Percentiles rank a stretch among this genome's conserved stretches.
These are phyloP conservation scores for Ligdia adustata DNA, from an alignment of 2,888 invertebrate species.

Conservation along the genomic window DNA sequence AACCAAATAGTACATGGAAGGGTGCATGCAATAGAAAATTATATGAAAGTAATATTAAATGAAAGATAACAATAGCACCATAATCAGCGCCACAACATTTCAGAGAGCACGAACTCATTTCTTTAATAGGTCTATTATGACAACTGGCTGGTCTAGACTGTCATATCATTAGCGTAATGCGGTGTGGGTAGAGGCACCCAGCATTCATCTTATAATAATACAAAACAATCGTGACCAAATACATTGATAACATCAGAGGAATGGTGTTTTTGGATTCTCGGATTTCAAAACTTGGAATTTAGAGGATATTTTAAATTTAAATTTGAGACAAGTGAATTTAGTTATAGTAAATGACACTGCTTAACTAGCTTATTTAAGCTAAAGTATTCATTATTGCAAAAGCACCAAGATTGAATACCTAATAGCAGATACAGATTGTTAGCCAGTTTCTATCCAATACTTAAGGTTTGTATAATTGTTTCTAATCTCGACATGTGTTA, in stretches of 20 bases:
- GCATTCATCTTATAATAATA: slow-evolving; percentile 45
- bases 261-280: slow-evolving; percentile 22
- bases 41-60: too few relatives aligned
- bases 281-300: slow-evolving; percentile 18
- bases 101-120: slow-evolving; percentile 28
- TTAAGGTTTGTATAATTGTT: slow-evolving; percentile 25
- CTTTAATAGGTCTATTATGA: slow-evolving; percentile 28
- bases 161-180: slow-evolving; percentile 36
- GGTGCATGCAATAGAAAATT: too few relatives aligned
- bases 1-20: too few relatives aligned
- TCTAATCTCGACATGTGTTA: slow-evolving; percentile 26
- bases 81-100: slow-evolving; percentile 15
- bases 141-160: slow-evolving; percentile 29
- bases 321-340: slow-evolving; percentile 18
- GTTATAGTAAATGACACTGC: slow-evolving; percentile 9
- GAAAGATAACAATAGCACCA: slow-evolving; percentile 3
- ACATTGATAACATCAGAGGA: slow-evolving; percentile 37
- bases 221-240: slow-evolving; percentile 49
- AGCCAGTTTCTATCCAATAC: not conserved
- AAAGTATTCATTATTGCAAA: not conserved
- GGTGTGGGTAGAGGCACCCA: slow-evolving; percentile 35
- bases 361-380: slow-evolving; percentile 1
- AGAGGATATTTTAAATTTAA: slow-evolving; percentile 17
- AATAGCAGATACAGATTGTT: too few relatives aligned
- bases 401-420: slow-evolving; percentile 4